These are phyloP conservation scores for Dallia pectoralis DNA, from an alignment of 2,797 vertebrate species.

Conservation along the genomic window DNA sequence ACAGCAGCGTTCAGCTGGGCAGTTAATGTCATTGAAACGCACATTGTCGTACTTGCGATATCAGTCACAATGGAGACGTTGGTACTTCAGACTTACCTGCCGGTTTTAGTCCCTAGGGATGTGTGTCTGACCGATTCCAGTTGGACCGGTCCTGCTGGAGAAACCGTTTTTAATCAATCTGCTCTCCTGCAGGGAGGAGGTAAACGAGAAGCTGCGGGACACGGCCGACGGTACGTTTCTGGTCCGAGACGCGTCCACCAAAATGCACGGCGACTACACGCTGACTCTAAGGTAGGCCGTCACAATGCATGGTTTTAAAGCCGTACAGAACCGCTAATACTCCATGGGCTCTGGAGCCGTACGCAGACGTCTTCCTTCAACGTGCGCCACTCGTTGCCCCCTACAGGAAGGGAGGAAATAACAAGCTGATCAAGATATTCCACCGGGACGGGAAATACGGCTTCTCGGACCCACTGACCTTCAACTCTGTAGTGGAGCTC, in stretches of 20 bases:
- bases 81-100: not conserved
- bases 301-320: not conserved
- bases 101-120: not conserved
- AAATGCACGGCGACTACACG: constrained; percentile 98
- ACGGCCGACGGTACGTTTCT: constrained; percentile 96
- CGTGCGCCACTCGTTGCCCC: not conserved
- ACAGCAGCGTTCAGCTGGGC: too few species aligned
- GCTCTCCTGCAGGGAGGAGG: constrained; percentile 84
- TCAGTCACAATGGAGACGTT: too few species aligned
- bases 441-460: constrained; percentile 96
- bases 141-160: not conserved
- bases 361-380: not conserved
- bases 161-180: not conserved
- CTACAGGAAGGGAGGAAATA: constrained; percentile 97
- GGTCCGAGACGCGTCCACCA: constrained; percentile 96
- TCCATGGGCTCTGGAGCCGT: not conserved
- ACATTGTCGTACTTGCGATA: too few species aligned
- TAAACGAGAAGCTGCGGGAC: constrained; percentile 96
- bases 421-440: constrained; percentile 99
- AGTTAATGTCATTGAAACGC: too few species aligned
- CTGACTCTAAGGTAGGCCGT: constrained; percentile 86
- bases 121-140: not conserved
- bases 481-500: constrained; percentile 95
- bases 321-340: not conserved
- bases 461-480: constrained; percentile 96